Evolutionary conservation across 2,113 vertebrate species (phyloP), one percentile per base, ranked within the genome.

Genomic region (Sinosuthora webbiana): DNA sequence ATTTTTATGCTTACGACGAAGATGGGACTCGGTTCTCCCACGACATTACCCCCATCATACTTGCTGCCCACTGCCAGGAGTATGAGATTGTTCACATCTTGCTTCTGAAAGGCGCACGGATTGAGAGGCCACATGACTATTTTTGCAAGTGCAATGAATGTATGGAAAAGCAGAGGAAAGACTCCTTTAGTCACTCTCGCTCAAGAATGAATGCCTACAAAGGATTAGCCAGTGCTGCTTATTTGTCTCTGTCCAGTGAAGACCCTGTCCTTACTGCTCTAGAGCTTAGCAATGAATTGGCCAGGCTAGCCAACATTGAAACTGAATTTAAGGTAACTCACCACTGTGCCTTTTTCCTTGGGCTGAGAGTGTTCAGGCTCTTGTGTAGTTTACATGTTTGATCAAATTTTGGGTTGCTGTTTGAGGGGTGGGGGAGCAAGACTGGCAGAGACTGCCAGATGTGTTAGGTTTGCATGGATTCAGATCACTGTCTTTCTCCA

Each of bases 121-220:
- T 99, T 15, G 99, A 99, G 93, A 98, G 99, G 90, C 99, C 99
- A 0, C 99, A 99, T 3, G 99, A 99, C 97, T 99, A 99, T 97
- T 99, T 99, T 97, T 99, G 99, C 97, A 99, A 99, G 96, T 99
- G 99, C 96, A 89, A 60, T 1, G 99, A 99, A 87, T 99, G 99
- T 92, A 90, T 97, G 0, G 99, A 99, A 91, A 99, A 99, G 80
- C 99, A 99, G 97, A 98, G 98, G 77, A 98, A 98, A 39, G 99
- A 99, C 95, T 99, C 99, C 8, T 99, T 99, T 91, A 99, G 99
- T 53, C 99, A 99, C 97, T 99, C 99, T 0, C 98, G 99, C 42
- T 99, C 99, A 4, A 98, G 99, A 90, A 99, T 99, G 99, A 99
- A 99, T 6, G 99, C 99, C 28, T 99, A 99, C 94, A 99, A 99